phyloP scores from a whole-genome alignment of 2,888 invertebrate genomes.

The Piscicola geometra region DNA sequence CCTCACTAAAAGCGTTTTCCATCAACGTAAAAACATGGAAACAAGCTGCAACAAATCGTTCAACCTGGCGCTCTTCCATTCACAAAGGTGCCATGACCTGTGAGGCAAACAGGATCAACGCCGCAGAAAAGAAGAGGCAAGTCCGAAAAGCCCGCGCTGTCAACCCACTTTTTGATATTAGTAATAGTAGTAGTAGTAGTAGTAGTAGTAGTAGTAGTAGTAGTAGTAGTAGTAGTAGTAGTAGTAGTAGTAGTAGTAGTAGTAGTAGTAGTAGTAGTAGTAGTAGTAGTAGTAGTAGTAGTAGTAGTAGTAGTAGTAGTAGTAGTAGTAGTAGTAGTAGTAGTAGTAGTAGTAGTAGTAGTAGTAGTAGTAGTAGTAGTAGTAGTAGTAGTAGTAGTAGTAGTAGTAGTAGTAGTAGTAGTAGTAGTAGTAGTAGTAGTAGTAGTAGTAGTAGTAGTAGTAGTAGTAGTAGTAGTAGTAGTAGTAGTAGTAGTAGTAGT shows the following conservation, averaged over 20 bases:
- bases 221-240: neutral
- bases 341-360: conserved; percentile 15
- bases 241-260: neutral
- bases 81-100: too few species aligned
- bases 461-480: conserved; percentile 39
- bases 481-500: conserved; percentile 37
- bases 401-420: neutral
- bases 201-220: too few species aligned
- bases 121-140: too few species aligned
- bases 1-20: too few species aligned
- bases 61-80: too few species aligned
- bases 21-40: too few species aligned
- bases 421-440: neutral
- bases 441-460: conserved; percentile 31
- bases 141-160: too few species aligned
- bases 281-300: conserved; percentile 11
- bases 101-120: too few species aligned
- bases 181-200: neutral
- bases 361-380: neutral
- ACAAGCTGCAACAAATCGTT: too few species aligned
- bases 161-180: neutral
- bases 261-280: neutral
- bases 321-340: conserved; percentile 21
- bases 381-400: neutral
- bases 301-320: conserved; percentile 23